Evolutionary conservation across 2,113 vertebrate genomes (phyloP), one percentile per base, ranked within the genome.

Genomic region (Uropsilus gracilis): DNA sequence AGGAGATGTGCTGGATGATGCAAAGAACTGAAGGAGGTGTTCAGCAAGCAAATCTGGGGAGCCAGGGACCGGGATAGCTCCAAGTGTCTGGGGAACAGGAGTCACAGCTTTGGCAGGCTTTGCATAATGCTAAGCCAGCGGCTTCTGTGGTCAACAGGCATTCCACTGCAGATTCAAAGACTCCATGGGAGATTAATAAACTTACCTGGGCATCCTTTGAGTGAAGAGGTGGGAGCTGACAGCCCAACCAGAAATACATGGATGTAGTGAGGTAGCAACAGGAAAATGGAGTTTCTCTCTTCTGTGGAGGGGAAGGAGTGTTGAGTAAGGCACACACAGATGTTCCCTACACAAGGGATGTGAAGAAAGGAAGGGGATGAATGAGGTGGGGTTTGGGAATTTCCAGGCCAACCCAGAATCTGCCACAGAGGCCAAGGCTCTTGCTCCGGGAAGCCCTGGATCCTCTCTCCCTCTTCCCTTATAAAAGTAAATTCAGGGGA

Each of bases 401-500:
- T 87, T 91, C 90, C 94, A 90, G 71, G 83, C 92, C 64, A 72
- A 86, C 89, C 73, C 83, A 94, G 86, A 94, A 80, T 86, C 93
- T 89, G 59, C 78, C 69, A 28, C 5, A n/a, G 50, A 82, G 91
- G 78, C 91, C 93, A 91, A 96, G 68, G 32, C 55, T 85, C 68
- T 76, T 82, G 55, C 77, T 92, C n/a, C 86, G n/a, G n/a, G n/a
- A n/a, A 92, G 68, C 44, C 95, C 88, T 92, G 86, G 69, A 96
- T 71, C 66, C 64, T 17, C 10, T 68, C 39, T 90, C 78, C 64
- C 53, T 76, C 53, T 86, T 71, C 44, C 55, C 11, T 37, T 57
- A 50, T 89, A 96, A 96, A 94, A 94, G 93, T 69, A 86, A 92
- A 64, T 77, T 61, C 94, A 87, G 97, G 89, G 69, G 91, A 94